A percentile compares a stretch with the other conserved stretches of the same genome.
Evolutionary conservation across 2,797 vertebrate species (phyloP).

Genomic region (Tenualosa ilisha): DNA sequence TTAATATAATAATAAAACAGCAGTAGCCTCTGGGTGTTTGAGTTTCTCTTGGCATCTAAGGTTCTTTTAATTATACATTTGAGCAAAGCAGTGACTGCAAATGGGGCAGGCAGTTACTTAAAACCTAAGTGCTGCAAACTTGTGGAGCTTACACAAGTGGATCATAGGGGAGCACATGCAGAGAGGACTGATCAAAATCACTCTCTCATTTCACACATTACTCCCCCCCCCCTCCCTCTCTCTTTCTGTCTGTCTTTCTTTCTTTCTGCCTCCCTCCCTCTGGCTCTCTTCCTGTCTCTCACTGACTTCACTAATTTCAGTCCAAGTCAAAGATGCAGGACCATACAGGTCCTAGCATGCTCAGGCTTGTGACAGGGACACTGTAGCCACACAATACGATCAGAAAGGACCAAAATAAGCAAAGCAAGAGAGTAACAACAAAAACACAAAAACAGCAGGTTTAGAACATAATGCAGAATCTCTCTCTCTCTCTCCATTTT

Average conservation of each 20-base stretch:
- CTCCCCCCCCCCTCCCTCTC: neutral
- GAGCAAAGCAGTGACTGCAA: conserved; percentile 54
- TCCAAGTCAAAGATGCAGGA: neutral
- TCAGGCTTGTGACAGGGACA: neutral
- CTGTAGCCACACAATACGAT: neutral
- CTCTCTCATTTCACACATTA: neutral
- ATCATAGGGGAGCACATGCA: conserved; percentile 8
- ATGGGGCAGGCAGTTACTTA: conserved; percentile 36
- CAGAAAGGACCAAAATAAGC: neutral
- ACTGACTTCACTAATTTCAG: neutral
- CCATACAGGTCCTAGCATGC: neutral
- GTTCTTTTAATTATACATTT: conserved; percentile 69
- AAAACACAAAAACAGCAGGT: neutral
- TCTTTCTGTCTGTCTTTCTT: neutral
- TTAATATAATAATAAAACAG: conserved; percentile 59
- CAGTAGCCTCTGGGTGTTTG: conserved; percentile 61
- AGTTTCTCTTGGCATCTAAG: conserved; percentile 60
- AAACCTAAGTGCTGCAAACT: conserved; percentile 9
- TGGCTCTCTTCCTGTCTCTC: neutral
- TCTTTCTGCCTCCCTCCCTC: no score
- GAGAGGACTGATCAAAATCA: conserved; percentile 4
- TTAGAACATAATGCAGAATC: neutral
- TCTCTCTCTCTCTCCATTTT: neutral
- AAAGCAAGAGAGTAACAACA: neutral
- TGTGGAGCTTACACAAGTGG: conserved; percentile 23